phyloP scores from a whole-genome alignment of 2,113 vertebrate genomes.

The Chrysochloris asiatica region DNA sequence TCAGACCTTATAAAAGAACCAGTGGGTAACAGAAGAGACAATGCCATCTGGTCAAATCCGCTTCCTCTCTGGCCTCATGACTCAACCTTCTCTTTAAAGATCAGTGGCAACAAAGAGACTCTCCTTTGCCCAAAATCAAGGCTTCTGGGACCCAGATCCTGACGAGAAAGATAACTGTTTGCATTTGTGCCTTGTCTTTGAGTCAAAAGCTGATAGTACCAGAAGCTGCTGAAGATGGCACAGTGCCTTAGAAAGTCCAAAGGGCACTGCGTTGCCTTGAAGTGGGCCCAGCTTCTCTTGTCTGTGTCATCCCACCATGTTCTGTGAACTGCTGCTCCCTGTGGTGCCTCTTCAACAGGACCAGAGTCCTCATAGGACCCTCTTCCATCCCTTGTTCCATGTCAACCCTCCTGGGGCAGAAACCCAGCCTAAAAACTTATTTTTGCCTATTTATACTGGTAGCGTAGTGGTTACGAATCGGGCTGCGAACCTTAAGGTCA shows the following conservation, averaged over 20 bases:
- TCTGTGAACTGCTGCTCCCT: neutral
- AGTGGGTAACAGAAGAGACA: neutral
- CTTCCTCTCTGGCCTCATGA: constrained; percentile 11
- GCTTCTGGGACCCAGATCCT: neutral
- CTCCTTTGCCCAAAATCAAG: neutral
- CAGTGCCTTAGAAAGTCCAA: neutral
- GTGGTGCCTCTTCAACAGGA: neutral
- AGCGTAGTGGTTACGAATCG: too few relatives aligned
- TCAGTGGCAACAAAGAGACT: neutral
- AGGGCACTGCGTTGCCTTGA: neutral
- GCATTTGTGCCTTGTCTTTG: neutral
- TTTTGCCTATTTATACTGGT: neutral
- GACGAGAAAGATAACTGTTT: neutral
- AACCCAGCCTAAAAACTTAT: neutral
- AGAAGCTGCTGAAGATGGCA: neutral
- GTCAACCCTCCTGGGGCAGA: neutral
- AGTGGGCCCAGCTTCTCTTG: neutral
- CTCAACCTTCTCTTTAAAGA: constrained; percentile 1
- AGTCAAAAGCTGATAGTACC: neutral
- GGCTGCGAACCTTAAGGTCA: too few relatives aligned
- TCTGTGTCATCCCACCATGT: neutral
- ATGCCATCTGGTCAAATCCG: constrained; percentile 41
- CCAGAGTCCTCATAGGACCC: neutral
- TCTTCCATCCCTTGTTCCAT: neutral
- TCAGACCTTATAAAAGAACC: constrained; percentile 14